Evolutionary conservation across 2,797 vertebrate genomes (phyloP), one percentile per base, ranked within the genome.

Genomic region (Sebastiscus albofasciatus): DNA sequence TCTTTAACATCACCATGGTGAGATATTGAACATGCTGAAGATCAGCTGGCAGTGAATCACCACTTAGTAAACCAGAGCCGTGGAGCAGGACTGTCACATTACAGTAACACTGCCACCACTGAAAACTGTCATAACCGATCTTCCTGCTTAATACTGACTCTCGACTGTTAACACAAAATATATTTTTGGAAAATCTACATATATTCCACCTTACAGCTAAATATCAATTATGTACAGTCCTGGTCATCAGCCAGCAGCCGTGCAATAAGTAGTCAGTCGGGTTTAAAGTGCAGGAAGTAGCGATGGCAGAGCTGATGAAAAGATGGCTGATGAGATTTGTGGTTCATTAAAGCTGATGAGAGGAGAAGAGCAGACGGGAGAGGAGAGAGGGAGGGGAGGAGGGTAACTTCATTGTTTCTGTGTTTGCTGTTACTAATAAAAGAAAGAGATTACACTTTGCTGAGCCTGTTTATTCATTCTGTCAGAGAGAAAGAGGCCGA

Each of bases 391-490:
- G 77, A 72, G 74, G 54, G 82, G 54, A 12, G 67, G 67, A 86
- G 86, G 84, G 76, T 88, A 84, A 91, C 91, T 88, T 90, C 88
- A 90, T 92, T 91, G 90, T 92, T 90, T 91, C 85, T 88, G 83
- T 90, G 90, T 92, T 93, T 93, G 93, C 91, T 75, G 86, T 88
- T 89, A 90, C 93, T 91, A 93, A 94, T 91, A 95, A 92, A 93
- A 92, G 86, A 92, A 83, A 82, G 76, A 89, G 79, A 94, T 93
- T 90, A 88, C 84, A 87, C 90, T 91, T 91, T 90, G 84, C 84
- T 69, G 78, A 90, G 84, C 75, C 81, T 83, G 85, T 93, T 89
- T 84, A 86, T 90, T 92, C 81, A 87, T 86, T 81, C 82, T 86
- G 88, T 89, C 82, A 81, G 85, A 79, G 78, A 85, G 75, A 70